phyloP scores from a whole-genome alignment of 2,888 invertebrate genomes.

The Ochlodes sylvanus region DNA sequence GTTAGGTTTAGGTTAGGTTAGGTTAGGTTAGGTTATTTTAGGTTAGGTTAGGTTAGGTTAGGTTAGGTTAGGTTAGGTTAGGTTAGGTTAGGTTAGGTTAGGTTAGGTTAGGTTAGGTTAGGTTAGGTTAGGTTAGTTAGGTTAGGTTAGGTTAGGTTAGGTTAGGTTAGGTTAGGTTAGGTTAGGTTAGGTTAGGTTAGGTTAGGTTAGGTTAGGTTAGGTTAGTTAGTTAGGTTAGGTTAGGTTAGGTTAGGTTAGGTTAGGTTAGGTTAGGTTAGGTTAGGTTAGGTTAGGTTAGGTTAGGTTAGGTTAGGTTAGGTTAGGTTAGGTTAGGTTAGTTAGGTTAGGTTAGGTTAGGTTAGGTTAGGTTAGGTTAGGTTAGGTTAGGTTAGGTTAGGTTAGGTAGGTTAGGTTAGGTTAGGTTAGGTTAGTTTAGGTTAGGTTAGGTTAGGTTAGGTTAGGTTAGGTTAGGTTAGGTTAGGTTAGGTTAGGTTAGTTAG shows the following conservation, averaged over 20 bases:
- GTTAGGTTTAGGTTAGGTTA: conserved; percentile 42
- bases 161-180: conserved; percentile 45
- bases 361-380: conserved; percentile 4
- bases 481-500: conserved; percentile 4
- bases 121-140: conserved; percentile 41
- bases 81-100: conserved; percentile 43
- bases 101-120: conserved; percentile 43
- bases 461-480: conserved; percentile 4
- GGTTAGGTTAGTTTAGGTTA: conserved; percentile 1
- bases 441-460: conserved; percentile 4
- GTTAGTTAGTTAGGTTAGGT: not conserved
- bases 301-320: conserved; percentile 4
- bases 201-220: conserved; percentile 44
- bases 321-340: conserved; percentile 4
- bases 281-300: conserved; percentile 4
- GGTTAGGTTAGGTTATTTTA: conserved; percentile 44
- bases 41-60: conserved; percentile 42
- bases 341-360: conserved; percentile 4
- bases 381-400: conserved; percentile 4
- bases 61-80: conserved; percentile 45
- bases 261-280: conserved; percentile 4
- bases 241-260: conserved; percentile 4
- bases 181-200: conserved; percentile 44
- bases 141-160: conserved; percentile 42
- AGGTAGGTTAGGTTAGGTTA: conserved; percentile 4